Evolutionary conservation across 2,113 vertebrate genomes (phyloP).

Genomic region (Takifugu flavidus): DNA sequence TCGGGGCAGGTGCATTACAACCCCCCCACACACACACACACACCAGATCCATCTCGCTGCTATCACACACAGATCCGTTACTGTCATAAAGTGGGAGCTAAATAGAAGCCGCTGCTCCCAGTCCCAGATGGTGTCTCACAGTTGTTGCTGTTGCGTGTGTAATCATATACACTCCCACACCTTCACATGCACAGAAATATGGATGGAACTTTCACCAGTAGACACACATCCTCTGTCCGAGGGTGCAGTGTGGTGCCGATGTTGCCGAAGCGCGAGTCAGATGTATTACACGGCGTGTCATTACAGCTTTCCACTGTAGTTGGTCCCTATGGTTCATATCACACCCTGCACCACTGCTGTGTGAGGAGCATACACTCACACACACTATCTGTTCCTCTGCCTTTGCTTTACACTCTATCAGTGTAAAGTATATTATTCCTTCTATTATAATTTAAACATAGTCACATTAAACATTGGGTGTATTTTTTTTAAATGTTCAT

Average conservation of each 20-base stretch:
- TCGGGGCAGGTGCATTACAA: slow-evolving; percentile 64
- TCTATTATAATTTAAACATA: no score
- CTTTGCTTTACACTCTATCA: not conserved
- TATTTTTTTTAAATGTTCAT: no score
- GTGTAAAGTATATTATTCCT: no score
- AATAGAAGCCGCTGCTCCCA: slow-evolving; percentile 15
- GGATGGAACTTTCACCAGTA: slow-evolving; percentile 33
- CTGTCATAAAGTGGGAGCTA: slow-evolving; percentile 33
- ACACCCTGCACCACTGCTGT: slow-evolving; percentile 37
- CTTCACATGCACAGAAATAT: slow-evolving; percentile 16
- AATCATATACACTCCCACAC: slow-evolving; percentile 34
- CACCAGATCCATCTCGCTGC: not conserved
- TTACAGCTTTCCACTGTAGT: slow-evolving; percentile 48
- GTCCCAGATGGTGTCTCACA: slow-evolving; percentile 17
- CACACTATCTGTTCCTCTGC: slow-evolving; percentile 31
- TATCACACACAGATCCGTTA: slow-evolving; percentile 31
- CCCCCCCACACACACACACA: not conserved
- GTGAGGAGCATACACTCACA: slow-evolving; percentile 22
- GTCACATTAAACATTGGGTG: no score
- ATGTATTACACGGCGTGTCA: slow-evolving; percentile 64
- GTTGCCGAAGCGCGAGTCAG: slow-evolving; percentile 60
- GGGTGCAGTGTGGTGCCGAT: slow-evolving; percentile 42
- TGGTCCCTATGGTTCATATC: slow-evolving; percentile 52
- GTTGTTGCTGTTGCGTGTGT: slow-evolving; percentile 21
- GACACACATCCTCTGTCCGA: slow-evolving; percentile 15